Percentiles rank a stretch among this genome's conserved stretches.
These are phyloP conservation scores for Bufo bufo DNA, from an alignment of 2,113 vertebrate genomes.

Conservation along the genomic window DNA sequence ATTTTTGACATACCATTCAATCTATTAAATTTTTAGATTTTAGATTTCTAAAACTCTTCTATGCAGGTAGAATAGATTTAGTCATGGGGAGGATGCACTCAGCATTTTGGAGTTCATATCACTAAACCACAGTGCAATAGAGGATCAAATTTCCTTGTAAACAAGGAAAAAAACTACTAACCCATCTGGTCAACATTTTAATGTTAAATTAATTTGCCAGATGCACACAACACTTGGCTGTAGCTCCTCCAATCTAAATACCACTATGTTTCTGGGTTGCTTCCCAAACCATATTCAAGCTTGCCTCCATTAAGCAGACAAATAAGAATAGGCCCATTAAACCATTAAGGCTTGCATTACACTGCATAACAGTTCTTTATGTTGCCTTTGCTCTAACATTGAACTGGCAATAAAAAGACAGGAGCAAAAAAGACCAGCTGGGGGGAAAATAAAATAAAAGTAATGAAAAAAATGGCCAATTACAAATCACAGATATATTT, in stretches of 20 bases:
- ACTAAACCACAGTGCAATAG: constrained; percentile 58
- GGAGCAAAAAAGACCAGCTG: constrained; percentile 41
- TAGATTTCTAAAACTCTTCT: not conserved
- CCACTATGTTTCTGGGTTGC: constrained; percentile 67
- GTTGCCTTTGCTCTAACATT: not conserved
- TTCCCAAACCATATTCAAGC: constrained; percentile 62
- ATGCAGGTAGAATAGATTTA: not conserved
- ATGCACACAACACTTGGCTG: constrained; percentile 71
- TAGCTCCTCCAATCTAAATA: constrained; percentile 65
- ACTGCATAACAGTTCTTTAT: not conserved
- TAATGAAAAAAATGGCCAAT: constrained; percentile 35
- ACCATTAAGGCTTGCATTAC: constrained; percentile 24
- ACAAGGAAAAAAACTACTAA: constrained; percentile 68
- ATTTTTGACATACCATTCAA: too few relatives aligned
- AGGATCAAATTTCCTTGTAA: constrained; percentile 64
- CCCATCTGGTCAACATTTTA: constrained; percentile 74
- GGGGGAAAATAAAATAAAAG: constrained; percentile 15
- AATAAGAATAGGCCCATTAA: constrained; percentile 60
- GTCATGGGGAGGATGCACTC: not conserved
- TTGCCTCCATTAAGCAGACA: constrained; percentile 68
- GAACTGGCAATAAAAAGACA: constrained; percentile 50
- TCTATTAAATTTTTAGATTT: too few relatives aligned
- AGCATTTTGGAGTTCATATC: constrained; percentile 10
- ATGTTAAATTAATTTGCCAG: constrained; percentile 68
- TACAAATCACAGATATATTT: constrained; percentile 8